A percentile compares a stretch with the other conserved stretches of the same genome.
These are phyloP conservation scores for Phymatocera aterrima DNA, from an alignment of 2,888 invertebrate species.

Conservation along the genomic window DNA sequence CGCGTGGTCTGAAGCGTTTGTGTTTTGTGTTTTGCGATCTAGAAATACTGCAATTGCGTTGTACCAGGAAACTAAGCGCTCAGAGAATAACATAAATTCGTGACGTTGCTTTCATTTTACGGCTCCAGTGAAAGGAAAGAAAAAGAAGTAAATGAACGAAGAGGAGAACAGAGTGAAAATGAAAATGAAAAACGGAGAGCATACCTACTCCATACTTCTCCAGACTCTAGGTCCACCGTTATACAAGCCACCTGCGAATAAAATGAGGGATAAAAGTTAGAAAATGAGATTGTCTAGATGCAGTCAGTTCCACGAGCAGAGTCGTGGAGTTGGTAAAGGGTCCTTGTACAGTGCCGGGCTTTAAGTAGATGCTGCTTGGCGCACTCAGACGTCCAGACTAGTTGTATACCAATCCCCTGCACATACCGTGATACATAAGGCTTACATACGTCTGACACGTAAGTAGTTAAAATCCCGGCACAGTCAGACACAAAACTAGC, in stretches of 20 bases:
- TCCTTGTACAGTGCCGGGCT: constrained; percentile 4
- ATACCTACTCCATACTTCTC: background rate
- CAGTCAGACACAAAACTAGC: constrained; percentile 16
- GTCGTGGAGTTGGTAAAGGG: constrained; percentile 22
- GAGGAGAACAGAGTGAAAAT: too few relatives aligned
- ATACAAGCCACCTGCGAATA: background rate
- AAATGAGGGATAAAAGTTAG: constrained; percentile 35
- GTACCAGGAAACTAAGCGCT: too few relatives aligned
- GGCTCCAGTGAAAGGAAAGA: too few relatives aligned
- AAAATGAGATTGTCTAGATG: constrained; percentile 44
- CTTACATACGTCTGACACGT: constrained; percentile 15
- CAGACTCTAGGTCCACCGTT: constrained; percentile 11
- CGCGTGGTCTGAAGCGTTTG: too few relatives aligned
- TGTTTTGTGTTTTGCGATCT: too few relatives aligned
- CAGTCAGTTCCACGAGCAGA: constrained; percentile 41
- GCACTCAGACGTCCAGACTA: constrained; percentile 27
- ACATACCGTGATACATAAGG: background rate
- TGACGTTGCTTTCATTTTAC: too few relatives aligned
- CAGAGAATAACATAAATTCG: too few relatives aligned
- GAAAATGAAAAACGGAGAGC: background rate
- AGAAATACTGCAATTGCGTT: too few relatives aligned
- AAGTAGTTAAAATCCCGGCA: constrained; percentile 22
- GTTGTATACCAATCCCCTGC: constrained; percentile 7
- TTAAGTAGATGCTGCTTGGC: constrained; percentile 36
- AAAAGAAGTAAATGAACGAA: too few relatives aligned